phyloP scores from a whole-genome alignment of 2,113 vertebrate species.

The Eretmochelys imbricata region DNA sequence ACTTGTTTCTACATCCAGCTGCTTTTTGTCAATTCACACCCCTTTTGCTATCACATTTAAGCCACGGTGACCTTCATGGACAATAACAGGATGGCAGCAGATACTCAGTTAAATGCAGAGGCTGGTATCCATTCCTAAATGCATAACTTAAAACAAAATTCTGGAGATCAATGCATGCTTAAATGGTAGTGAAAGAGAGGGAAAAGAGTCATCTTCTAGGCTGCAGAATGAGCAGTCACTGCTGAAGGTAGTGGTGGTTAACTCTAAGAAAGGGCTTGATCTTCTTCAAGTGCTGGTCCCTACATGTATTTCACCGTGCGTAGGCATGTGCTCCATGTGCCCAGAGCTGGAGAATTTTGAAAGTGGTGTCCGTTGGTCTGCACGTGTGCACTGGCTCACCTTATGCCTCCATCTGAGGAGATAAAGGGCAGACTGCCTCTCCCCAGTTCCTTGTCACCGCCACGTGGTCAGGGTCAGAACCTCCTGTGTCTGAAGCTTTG shows the following conservation, averaged over 20 bases:
- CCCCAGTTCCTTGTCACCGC: not conserved
- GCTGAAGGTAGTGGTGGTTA: not conserved
- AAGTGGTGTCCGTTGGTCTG: not conserved
- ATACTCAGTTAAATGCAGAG: not conserved
- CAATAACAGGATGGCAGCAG: not conserved
- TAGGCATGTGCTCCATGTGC: not conserved
- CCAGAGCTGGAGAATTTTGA: not conserved
- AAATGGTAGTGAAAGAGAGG: not conserved
- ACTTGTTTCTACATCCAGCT: constrained; percentile 17
- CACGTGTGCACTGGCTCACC: not conserved
- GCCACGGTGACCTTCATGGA: not conserved
- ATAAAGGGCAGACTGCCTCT: not conserved
- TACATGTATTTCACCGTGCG: not conserved
- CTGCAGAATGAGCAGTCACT: not conserved
- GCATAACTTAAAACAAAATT: not conserved
- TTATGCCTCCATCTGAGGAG: not conserved
- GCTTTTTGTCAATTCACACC: constrained; percentile 18
- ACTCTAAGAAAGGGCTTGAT: not conserved
- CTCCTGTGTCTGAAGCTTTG: not conserved
- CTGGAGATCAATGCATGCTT: not conserved
- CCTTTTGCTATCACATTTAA: not conserved
- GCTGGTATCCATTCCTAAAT: constrained; percentile 16
- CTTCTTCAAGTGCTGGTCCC: not conserved
- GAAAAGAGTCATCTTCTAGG: not conserved
- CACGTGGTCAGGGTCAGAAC: not conserved